These are phyloP conservation scores for Aphelenchoides bicaudatus DNA, from an alignment of 2,888 invertebrate genomes.

Conservation along the genomic window DNA sequence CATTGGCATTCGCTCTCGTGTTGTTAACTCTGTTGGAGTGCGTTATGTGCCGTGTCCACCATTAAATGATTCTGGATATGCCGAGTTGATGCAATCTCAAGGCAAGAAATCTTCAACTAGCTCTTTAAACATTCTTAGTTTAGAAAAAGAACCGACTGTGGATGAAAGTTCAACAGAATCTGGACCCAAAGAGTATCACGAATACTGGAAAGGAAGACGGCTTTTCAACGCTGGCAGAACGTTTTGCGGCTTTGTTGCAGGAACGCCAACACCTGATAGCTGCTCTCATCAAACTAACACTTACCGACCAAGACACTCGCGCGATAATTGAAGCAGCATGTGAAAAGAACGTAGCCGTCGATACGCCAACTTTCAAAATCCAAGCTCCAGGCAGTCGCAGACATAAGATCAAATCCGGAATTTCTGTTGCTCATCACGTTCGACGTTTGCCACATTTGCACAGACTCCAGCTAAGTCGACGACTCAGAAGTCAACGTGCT, in stretches of 20 bases:
- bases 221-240: background rate
- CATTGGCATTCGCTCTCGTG: background rate
- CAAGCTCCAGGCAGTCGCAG: background rate
- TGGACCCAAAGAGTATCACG: too few species aligned
- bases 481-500: too few species aligned
- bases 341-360: conserved; percentile 12
- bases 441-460: too few species aligned
- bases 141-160: too few species aligned
- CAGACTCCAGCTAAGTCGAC: too few species aligned
- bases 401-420: background rate
- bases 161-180: too few species aligned
- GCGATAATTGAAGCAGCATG: background rate
- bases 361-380: background rate
- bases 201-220: background rate
- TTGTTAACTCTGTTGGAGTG: background rate
- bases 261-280: background rate
- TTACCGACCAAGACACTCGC: background rate
- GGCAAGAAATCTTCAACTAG: too few species aligned
- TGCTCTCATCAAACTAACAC: conserved; percentile 1
- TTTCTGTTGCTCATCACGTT: background rate
- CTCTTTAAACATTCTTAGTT: too few species aligned
- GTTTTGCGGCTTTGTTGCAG: background rate
- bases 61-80: background rate
- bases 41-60: background rate
- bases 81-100: too few species aligned